A percentile compares a stretch with the other conserved stretches of the same genome.
These are phyloP conservation scores for Pyrochroa serraticornis DNA, from an alignment of 2,888 invertebrate species.

Conservation along the genomic window DNA sequence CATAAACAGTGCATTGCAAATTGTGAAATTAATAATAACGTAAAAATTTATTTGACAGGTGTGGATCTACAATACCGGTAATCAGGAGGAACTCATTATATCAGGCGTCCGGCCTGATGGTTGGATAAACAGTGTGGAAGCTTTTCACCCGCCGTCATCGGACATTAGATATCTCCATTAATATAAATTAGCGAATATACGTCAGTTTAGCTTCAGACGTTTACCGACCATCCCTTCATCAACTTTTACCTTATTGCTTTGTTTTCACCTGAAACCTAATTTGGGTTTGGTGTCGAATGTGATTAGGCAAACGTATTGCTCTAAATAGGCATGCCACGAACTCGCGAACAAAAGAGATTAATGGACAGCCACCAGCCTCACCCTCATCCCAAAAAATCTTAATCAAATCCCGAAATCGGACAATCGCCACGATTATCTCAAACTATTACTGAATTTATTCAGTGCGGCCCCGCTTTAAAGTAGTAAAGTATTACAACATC, in stretches of 20 bases:
- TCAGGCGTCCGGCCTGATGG: constrained; percentile 51
- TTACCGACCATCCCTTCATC: constrained; percentile 35
- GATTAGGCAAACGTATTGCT: constrained; percentile 29
- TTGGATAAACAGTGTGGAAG: constrained; percentile 50
- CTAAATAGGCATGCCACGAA: constrained; percentile 25
- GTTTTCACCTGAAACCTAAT: constrained; percentile 46
- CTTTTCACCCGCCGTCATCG: constrained; percentile 45
- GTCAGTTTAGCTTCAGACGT: constrained; percentile 44
- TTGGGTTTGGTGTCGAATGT: constrained; percentile 42
- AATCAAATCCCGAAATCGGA: constrained; percentile 2
- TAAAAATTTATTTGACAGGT: constrained; percentile 32
- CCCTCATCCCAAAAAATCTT: not conserved
- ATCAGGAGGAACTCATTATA: constrained; percentile 53
- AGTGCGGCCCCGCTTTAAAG: constrained; percentile 24
- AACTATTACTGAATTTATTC: constrained; percentile 13
- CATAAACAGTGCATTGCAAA: constrained; percentile 3
- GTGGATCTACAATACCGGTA: constrained; percentile 44
- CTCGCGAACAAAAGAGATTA: constrained; percentile 21
- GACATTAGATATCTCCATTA: constrained; percentile 55
- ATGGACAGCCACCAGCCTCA: constrained; percentile 19
- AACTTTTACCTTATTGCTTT: constrained; percentile 46
- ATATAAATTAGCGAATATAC: constrained; percentile 53
- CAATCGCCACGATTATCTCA: not conserved
- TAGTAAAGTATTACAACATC: constrained; percentile 31
- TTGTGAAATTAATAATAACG: too few species aligned